These are phyloP conservation scores for Marronus borbonicus DNA, from an alignment of 2,888 invertebrate species.

Conservation along the genomic window DNA sequence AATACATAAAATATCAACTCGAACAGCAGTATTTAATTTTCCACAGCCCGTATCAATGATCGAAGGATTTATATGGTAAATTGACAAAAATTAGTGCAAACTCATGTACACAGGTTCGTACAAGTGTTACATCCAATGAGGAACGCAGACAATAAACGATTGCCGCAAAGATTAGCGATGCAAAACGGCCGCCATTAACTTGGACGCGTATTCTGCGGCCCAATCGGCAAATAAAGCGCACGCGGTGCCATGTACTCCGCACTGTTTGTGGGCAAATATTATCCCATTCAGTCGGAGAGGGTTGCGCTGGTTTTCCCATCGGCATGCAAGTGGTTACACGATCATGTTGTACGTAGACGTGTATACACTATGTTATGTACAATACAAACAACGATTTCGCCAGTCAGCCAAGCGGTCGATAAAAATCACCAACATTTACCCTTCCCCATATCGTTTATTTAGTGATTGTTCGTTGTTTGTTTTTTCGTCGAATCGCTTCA, in stretches of 20 bases:
- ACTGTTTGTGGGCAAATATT: constrained; percentile 60
- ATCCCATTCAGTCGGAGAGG: constrained; percentile 52
- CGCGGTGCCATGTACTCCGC: constrained; percentile 54
- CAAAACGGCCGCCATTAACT: constrained; percentile 47
- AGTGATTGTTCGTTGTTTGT: constrained; percentile 31
- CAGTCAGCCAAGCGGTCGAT: constrained; percentile 31
- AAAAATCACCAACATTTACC: constrained; percentile 43
- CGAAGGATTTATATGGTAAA: too few relatives aligned
- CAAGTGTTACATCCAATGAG: neutral
- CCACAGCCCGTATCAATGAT: too few relatives aligned
- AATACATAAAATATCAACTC: too few relatives aligned
- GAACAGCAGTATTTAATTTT: too few relatives aligned
- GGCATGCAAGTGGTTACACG: constrained; percentile 46
- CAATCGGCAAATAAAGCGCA: constrained; percentile 59
- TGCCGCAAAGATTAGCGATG: constrained; percentile 49
- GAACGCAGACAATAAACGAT: constrained; percentile 27
- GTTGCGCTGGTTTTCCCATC: constrained; percentile 42
- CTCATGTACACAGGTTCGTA: too few relatives aligned
- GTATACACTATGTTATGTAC: constrained; percentile 40
- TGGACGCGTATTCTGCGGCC: constrained; percentile 54
- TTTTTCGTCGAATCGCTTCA: constrained; percentile 29
- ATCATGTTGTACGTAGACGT: constrained; percentile 20
- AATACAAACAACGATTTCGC: constrained; percentile 14
- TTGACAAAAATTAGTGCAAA: too few relatives aligned
- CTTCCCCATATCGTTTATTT: constrained; percentile 30